These are phyloP conservation scores for Chydorus sphaericus DNA, from an alignment of 2,888 invertebrate genomes.

Conservation along the genomic window DNA sequence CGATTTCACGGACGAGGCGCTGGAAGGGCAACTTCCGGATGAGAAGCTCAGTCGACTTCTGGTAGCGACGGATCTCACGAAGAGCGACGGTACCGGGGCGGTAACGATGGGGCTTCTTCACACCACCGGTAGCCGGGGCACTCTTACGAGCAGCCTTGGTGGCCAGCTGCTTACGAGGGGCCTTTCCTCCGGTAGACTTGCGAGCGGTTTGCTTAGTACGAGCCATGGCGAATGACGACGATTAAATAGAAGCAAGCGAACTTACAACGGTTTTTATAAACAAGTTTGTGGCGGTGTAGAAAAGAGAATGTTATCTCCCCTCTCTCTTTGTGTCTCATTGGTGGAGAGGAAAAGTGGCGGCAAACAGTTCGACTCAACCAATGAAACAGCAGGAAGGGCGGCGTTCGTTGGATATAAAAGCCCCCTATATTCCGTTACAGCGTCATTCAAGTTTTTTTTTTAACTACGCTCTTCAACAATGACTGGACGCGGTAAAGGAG, in stretches of 20 bases:
- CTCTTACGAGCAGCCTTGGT: slow-evolving; percentile 84
- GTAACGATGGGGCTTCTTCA: slow-evolving; percentile 37
- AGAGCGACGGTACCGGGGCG: slow-evolving; percentile 37
- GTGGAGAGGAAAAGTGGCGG: neutral
- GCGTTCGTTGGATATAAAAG: too few species aligned
- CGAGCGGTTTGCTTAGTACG: slow-evolving; percentile 96
- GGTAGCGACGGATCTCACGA: slow-evolving; percentile 37
- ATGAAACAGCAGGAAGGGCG: too few species aligned
- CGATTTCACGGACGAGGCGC: slow-evolving; percentile 30
- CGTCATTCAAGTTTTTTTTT: too few species aligned
- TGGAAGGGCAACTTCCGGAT: slow-evolving; percentile 37
- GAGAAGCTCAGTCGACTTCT: slow-evolving; percentile 35
- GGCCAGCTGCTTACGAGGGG: slow-evolving; percentile 81
- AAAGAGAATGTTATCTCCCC: neutral
- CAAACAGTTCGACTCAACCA: neutral
- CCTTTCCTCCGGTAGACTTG: slow-evolving; percentile 94
- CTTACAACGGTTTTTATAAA: neutral
- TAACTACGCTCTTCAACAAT: too few species aligned
- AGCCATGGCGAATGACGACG: slow-evolving; percentile 46
- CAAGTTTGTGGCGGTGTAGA: neutral
- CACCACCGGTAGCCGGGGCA: slow-evolving; percentile 36
- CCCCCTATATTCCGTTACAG: too few species aligned
- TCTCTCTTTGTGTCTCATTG: neutral
- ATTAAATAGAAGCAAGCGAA: neutral
- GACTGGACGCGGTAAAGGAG: too few species aligned